Conservation (phyloP, 1,140 invertebrate genomes). For the Aphelinus certus region DNA sequence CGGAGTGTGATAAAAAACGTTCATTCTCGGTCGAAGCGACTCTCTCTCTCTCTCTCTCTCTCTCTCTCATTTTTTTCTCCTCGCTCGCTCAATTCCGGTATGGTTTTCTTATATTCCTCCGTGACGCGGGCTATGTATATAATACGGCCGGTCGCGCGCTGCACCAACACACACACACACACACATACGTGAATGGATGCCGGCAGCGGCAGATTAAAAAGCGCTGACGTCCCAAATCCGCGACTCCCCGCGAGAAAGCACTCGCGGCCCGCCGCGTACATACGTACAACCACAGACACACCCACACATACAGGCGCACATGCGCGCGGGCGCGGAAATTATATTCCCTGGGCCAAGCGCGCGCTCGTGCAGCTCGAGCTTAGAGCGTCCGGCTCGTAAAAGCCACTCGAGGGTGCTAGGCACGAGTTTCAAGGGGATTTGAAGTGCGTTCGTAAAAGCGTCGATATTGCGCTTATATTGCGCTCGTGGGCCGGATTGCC, state of each 20-base stretch:
- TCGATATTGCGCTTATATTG: conserved; percentile 2
- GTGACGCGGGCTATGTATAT: no score
- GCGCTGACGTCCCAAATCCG: conserved; percentile 11
- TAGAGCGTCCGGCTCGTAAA: conserved; percentile 5
- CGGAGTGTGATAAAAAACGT: no score
- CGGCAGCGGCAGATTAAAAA: conserved; percentile 18
- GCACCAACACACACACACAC: no score
- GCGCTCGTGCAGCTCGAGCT: no score
- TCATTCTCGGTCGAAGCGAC: not conserved
- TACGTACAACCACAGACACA: not conserved
- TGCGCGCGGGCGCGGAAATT: conserved; percentile 5
- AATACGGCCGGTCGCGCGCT: no score
- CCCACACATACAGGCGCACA: not conserved
- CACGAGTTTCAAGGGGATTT: conserved; percentile 27
- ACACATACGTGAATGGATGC: conserved; percentile 14
- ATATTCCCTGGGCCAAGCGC: not conserved
- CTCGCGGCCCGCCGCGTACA: not conserved
- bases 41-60: not conserved
- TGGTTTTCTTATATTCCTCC: no score
- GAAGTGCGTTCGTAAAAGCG: conserved; percentile 27
- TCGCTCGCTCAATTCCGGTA: no score
- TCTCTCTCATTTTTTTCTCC: not conserved
- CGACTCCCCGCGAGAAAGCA: not conserved
- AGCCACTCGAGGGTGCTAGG: conserved; percentile 25
- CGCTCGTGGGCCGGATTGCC: no score